Evolutionary conservation across 2,797 vertebrate species (phyloP).

Genomic region (Cyprinella venusta): DNA sequence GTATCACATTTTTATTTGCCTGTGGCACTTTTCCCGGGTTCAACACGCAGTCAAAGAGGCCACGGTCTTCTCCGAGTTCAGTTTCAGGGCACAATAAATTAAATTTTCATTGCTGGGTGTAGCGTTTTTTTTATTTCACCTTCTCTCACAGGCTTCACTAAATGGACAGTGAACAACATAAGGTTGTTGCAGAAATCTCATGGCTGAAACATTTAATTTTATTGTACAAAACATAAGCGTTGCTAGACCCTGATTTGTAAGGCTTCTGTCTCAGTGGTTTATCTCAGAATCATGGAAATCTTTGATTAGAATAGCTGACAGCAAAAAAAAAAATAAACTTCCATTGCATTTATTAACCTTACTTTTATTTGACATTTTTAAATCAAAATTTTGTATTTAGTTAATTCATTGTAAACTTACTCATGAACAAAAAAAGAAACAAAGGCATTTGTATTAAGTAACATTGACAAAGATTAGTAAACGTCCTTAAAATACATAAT

Average conservation of each 20-base stretch:
- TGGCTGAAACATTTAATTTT: neutral
- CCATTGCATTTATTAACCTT: neutral
- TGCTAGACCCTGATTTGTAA: neutral
- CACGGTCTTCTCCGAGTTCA: neutral
- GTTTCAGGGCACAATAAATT: slow-evolving; percentile 15
- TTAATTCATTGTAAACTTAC: neutral
- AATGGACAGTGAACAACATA: slow-evolving; percentile 2
- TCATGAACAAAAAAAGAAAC: neutral
- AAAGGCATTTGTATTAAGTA: neutral
- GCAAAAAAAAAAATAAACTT: neutral
- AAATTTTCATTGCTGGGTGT: slow-evolving; percentile 3
- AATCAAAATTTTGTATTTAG: no score
- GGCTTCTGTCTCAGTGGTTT: neutral
- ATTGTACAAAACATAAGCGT: neutral
- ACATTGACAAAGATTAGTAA: neutral
- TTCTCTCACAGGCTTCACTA: neutral
- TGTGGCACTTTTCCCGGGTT: slow-evolving; percentile 1
- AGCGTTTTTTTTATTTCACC: neutral
- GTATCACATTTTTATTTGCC: neutral
- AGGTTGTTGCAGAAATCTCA: neutral
- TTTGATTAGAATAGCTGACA: neutral
- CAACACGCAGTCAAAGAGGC: slow-evolving; percentile 16
- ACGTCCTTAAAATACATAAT: neutral
- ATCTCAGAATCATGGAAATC: neutral
- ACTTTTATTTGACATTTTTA: neutral